Base-by-base conservation (phyloP, 2,888 invertebrate species). In the Muscina levida region DNA sequence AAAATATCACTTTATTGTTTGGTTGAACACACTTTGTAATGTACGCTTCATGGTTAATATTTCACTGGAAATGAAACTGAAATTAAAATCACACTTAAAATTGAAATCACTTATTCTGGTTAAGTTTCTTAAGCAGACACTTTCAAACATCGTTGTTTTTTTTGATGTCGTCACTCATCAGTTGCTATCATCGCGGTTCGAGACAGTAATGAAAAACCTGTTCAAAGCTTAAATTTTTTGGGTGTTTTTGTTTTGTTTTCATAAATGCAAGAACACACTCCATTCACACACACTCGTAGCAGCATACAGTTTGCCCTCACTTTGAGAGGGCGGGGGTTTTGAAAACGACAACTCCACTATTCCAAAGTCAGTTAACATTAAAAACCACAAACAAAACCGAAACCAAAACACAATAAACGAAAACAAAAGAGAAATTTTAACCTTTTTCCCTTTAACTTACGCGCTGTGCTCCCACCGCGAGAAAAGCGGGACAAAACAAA, bases 21-120 rank as follows among this genome's bases (percentile, higher is more conserved):
- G 13, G n/a, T 26, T 56, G 39, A 31, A 74, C 46, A 68, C 62
- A 72, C 62, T 48, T 71, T 3, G 39, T 48, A 75, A 81, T 77
- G 77, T n/a, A n/a, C n/a, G 68, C 81, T 77, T 31, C 81, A 81
- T 81, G 48, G 70, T 77, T 65, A 48, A 10, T 39, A 26, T 53
- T 19, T 48, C 8, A 39, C 4, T 42, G 17, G 15, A 62, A 77
- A 74, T 75, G 42, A 77, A 81, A 77, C 68, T 75, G 68, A 72
- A 81, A 75, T 2, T 13, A 31, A 37, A 1, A 71, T 51, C 22
- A 39, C 37, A 17, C 10, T 57, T 19, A 37, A 46, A 71, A 53
- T 48, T 68, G 10, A 10, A 59, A 51, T 71, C 26, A 37, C 10
- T 59, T 71, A 24, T 62, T 15, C 57, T 59, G 17, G 62, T 62